phyloP scores from a whole-genome alignment of 2,113 vertebrate species.

The Psammodynastes pulverulentus region DNA sequence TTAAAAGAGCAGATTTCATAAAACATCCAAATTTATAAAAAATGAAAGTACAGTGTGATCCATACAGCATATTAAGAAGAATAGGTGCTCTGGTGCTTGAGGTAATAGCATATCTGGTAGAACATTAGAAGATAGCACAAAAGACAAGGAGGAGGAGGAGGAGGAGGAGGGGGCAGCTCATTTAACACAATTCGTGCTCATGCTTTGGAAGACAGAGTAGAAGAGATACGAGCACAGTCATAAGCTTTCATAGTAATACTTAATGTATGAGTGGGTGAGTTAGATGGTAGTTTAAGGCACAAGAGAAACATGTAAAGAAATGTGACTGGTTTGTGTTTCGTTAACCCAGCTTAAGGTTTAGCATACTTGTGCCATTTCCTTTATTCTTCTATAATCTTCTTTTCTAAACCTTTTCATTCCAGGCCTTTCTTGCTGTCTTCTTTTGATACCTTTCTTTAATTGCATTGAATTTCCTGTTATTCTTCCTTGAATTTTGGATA shows the following conservation, averaged over 20 bases:
- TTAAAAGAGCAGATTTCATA: conserved; percentile 18
- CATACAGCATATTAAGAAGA: neutral
- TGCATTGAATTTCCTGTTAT: neutral
- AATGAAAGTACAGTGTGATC: conserved; percentile 5
- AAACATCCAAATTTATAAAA: conserved; percentile 3
- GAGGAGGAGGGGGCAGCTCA: neutral
- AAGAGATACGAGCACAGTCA: neutral
- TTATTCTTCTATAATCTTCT: neutral
- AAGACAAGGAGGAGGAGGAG: neutral
- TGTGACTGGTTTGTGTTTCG: neutral
- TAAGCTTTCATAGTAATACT: neutral
- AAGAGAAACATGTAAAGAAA: neutral
- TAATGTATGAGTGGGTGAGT: neutral
- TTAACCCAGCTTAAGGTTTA: neutral
- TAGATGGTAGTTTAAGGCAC: neutral
- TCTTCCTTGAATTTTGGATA: neutral
- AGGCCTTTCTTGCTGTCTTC: neutral
- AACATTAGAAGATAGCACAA: neutral
- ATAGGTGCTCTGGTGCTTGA: neutral
- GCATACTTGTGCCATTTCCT: neutral
- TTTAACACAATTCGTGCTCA: neutral
- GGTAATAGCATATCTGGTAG: neutral
- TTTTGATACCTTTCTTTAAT: neutral
- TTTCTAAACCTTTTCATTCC: neutral
- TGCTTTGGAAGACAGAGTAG: neutral